Conservation (phyloP, 2,113 vertebrate genomes). For the Genyomyrus donnyi region DNA sequence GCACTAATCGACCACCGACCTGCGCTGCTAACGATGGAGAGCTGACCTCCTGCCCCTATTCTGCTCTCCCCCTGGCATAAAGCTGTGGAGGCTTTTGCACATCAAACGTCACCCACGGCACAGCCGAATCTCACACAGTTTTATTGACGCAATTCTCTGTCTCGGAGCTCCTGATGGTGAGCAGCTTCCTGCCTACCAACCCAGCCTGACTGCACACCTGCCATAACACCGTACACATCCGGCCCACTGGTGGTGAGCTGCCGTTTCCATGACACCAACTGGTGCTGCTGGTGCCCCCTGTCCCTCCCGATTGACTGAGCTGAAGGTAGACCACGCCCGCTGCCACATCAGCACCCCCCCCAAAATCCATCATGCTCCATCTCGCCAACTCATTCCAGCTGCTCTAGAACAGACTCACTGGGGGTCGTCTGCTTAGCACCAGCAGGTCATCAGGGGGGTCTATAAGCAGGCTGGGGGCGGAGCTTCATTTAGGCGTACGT, state of each 20-base stretch:
- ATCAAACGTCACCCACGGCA: neutral
- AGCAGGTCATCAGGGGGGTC: neutral
- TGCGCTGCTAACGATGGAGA: neutral
- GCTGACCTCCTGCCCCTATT: neutral
- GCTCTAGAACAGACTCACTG: neutral
- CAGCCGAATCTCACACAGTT: neutral
- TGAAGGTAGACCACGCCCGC: neutral
- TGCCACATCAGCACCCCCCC: neutral
- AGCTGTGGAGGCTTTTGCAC: neutral
- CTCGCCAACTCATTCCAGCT: neutral
- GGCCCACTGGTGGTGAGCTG: neutral
- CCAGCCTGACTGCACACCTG: neutral
- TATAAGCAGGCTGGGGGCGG: neutral
- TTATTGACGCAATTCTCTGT: neutral
- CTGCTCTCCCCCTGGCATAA: neutral
- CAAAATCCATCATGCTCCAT: neutral
- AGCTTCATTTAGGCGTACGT: neutral
- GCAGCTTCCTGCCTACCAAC: neutral
- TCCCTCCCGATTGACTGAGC: neutral
- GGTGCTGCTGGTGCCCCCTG: neutral
- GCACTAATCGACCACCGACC: neutral
- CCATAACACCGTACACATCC: neutral
- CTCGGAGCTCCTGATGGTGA: neutral
- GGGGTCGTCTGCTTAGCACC: neutral
- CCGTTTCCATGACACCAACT: neutral